A percentile compares a stretch with the other conserved stretches of the same genome.
Evolutionary conservation across 2,797 vertebrate genomes (phyloP).

Genomic region (Pelobates cultripes): DNA sequence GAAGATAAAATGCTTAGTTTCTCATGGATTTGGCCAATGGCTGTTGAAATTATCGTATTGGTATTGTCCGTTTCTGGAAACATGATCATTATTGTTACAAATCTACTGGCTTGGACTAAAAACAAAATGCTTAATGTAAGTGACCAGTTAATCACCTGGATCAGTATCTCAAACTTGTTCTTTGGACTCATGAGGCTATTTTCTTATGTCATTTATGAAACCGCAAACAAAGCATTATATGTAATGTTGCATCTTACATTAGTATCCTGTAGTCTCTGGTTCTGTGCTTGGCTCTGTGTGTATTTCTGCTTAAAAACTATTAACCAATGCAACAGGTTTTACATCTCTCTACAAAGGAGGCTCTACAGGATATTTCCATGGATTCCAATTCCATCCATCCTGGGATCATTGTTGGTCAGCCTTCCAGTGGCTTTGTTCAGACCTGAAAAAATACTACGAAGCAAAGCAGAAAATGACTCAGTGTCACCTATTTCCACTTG

Average conservation of each 20-base stretch:
- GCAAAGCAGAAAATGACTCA: too few relatives aligned
- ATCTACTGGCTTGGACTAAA: neutral
- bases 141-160: neutral
- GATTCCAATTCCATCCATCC: neutral
- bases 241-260: neutral
- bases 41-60: neutral
- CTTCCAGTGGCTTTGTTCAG: neutral
- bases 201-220: neutral
- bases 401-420: slow-evolving; percentile 7
- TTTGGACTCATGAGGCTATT: neutral
- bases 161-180: neutral
- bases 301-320: slow-evolving; percentile 5
- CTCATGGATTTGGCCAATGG: too few relatives aligned
- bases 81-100: neutral
- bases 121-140: neutral
- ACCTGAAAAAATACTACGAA: too few relatives aligned
- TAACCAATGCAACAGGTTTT: neutral
- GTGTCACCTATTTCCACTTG: too few relatives aligned
- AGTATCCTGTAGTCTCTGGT: neutral
- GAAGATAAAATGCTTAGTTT: too few relatives aligned
- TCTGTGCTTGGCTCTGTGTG: neutral
- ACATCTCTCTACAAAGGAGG: neutral
- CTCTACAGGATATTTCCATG: neutral
- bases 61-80: neutral
- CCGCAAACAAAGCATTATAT: too few relatives aligned